Evolutionary conservation across 2,797 vertebrate species (phyloP).

Genomic region (Crypturellus tataupa): DNA sequence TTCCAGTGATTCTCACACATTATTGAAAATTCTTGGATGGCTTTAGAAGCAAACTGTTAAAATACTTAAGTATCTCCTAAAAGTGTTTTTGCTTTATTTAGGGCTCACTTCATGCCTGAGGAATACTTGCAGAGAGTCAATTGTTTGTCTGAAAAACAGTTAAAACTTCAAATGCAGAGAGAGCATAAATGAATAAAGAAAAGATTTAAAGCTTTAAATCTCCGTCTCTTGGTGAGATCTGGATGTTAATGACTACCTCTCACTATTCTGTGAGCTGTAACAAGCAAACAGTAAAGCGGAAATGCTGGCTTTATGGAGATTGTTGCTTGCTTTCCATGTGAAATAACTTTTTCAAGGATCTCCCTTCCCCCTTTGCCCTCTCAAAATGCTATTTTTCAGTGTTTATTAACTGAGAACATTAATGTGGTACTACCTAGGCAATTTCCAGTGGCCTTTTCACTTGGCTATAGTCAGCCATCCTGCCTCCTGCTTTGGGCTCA

Average conservation of each 20-base stretch:
- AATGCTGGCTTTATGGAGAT: background rate
- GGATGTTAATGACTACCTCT: background rate
- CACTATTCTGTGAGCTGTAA: background rate
- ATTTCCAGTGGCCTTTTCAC: background rate
- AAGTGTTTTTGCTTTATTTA: background rate
- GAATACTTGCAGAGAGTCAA: background rate
- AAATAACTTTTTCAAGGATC: background rate
- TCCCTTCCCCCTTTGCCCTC: background rate
- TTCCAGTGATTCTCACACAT: background rate
- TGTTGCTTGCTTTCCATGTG: background rate
- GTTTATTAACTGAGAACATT: background rate
- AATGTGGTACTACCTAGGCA: accelerated
- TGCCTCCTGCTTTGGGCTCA: background rate
- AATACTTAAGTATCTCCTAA: background rate
- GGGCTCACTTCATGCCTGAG: background rate
- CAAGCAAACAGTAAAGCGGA: background rate
- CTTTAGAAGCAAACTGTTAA: background rate
- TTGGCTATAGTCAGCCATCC: background rate
- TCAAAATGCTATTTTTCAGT: background rate
- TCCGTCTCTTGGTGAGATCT: background rate
- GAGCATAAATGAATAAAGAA: background rate
- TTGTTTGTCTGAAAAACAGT: background rate
- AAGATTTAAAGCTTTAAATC: background rate
- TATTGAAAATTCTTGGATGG: background rate
- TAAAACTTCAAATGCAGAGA: background rate